phyloP scores from a whole-genome alignment of 1,140 invertebrate genomes.

The Cherax destructor region DNA sequence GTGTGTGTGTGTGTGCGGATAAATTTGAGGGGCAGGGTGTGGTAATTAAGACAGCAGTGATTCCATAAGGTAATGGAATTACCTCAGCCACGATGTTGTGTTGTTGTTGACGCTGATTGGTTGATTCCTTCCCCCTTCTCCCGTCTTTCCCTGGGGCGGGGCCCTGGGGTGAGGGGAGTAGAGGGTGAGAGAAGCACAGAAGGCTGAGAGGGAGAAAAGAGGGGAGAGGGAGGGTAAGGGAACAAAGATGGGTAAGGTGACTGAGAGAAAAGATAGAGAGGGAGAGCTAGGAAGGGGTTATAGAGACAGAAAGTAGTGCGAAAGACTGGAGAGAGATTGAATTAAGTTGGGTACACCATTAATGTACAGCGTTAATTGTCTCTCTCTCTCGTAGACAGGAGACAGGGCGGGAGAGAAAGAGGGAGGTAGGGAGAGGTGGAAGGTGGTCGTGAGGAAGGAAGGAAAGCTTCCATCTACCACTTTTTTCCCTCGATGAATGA shows the following conservation, averaged over 20 bases:
- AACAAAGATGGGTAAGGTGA: too few relatives aligned
- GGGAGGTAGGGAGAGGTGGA: background rate
- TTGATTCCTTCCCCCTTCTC: too few relatives aligned
- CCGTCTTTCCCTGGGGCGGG: too few relatives aligned
- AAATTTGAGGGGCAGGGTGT: background rate
- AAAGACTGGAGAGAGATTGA: background rate
- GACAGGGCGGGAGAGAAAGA: background rate
- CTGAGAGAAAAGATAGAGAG: background rate
- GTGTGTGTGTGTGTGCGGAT: background rate
- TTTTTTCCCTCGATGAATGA: background rate
- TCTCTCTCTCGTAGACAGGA: too few relatives aligned
- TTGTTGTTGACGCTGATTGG: too few relatives aligned
- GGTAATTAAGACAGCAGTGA: background rate
- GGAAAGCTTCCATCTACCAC: background rate
- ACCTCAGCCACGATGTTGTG: too few relatives aligned
- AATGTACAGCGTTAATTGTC: too few relatives aligned
- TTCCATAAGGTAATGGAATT: too few relatives aligned
- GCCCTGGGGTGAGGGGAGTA: background rate
- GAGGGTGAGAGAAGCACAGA: background rate
- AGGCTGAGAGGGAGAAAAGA: background rate
- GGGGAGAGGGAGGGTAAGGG: background rate
- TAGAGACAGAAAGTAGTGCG: background rate
- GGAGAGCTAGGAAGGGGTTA: background rate
- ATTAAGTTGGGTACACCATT: too few relatives aligned
- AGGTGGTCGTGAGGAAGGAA: background rate